phyloP scores from a whole-genome alignment of 2,888 invertebrate species.

The Nycteola revayana region DNA sequence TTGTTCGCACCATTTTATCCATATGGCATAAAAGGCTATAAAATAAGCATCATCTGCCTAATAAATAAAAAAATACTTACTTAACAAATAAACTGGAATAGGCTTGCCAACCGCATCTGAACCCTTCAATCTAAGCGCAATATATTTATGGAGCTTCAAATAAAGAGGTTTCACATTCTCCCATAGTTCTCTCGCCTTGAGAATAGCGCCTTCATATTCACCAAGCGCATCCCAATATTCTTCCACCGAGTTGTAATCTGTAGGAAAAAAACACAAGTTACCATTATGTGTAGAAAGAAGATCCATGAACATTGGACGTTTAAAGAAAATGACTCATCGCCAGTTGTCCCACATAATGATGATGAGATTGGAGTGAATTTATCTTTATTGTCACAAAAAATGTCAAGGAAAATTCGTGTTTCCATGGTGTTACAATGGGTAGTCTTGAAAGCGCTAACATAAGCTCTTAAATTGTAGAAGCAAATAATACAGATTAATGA shows the following conservation, averaged over 20 bases:
- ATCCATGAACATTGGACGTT: not conserved
- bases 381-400: too few species aligned
- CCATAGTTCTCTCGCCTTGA: slow-evolving; percentile 79
- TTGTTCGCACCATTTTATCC: too few species aligned
- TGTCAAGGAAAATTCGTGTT: too few species aligned
- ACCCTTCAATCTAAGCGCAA: slow-evolving; percentile 69
- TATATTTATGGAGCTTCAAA: slow-evolving; percentile 77
- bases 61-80: slow-evolving; percentile 51
- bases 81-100: slow-evolving; percentile 75
- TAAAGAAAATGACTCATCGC: not conserved
- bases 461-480: too few species aligned
- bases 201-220: slow-evolving; percentile 75
- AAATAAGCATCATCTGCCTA: too few species aligned
- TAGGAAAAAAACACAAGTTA: slow-evolving; percentile 31
- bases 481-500: too few species aligned
- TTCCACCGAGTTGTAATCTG: slow-evolving; percentile 66
- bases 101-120: slow-evolving; percentile 69
- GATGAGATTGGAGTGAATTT: too few species aligned
- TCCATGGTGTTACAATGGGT: too few species aligned
- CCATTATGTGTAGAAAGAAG: too few species aligned
- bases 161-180: slow-evolving; percentile 79
- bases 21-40: too few species aligned
- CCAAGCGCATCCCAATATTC: slow-evolving; percentile 81
- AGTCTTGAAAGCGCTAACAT: too few species aligned
- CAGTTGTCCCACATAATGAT: too few species aligned